phyloP scores from a whole-genome alignment of 2,888 invertebrate species.

The Lycaena phlaeas region DNA sequence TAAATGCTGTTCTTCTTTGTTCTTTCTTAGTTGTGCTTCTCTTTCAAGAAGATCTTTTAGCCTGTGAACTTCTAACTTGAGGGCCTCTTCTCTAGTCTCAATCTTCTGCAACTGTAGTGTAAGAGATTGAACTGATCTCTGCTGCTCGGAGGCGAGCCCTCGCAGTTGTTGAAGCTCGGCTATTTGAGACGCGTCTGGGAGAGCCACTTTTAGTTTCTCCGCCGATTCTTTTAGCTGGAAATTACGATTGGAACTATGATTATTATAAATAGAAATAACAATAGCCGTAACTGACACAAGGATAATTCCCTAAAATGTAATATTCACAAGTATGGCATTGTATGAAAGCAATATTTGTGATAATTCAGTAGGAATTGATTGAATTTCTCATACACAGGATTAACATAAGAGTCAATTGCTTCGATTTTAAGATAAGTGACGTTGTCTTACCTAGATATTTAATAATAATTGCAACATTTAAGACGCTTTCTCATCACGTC shows the following conservation, averaged over 20 bases:
- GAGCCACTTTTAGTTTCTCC: slow-evolving; percentile 35
- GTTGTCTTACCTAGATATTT: too few species aligned
- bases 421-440: too few species aligned
- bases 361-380: too few species aligned
- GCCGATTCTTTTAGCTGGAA: slow-evolving; percentile 43
- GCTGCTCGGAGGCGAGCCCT: slow-evolving; percentile 73
- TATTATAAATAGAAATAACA: too few species aligned
- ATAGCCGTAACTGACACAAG: too few species aligned
- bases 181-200: slow-evolving; percentile 40
- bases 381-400: too few species aligned
- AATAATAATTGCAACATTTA: too few species aligned
- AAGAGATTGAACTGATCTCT: slow-evolving; percentile 68
- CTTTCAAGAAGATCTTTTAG: slow-evolving; percentile 63
- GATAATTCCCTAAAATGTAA: too few species aligned
- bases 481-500: too few species aligned
- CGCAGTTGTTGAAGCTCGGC: slow-evolving; percentile 53
- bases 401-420: too few species aligned
- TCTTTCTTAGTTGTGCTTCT: slow-evolving; percentile 48
- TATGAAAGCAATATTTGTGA: too few species aligned
- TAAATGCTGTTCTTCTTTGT: slow-evolving; percentile 44
- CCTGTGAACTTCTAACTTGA: slow-evolving; percentile 52
- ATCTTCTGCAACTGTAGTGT: slow-evolving; percentile 63
- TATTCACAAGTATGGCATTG: too few species aligned
- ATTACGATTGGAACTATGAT: background rate
- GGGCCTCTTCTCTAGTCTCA: slow-evolving; percentile 65